Base-by-base conservation (phyloP, 2,888 invertebrate species). In the Pycnomerus fuliginosus region DNA sequence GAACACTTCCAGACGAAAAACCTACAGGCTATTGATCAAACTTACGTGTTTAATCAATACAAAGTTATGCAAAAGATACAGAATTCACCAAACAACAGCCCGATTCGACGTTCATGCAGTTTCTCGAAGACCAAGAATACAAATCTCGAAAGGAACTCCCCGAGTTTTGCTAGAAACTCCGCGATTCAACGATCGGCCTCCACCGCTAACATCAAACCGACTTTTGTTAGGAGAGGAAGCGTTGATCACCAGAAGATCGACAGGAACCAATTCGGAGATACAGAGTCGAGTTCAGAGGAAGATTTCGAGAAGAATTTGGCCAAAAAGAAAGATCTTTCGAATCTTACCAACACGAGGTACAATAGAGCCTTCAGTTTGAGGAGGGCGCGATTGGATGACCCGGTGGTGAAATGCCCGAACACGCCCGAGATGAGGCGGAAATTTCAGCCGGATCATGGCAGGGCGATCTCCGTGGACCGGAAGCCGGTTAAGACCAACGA, bases 311-410 rank as follows among this genome's bases (percentile, higher is more conserved):
- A 72, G 39, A 60, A 60, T 62, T 51, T 67, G 5, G 56, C 69
- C 51, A 67, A 72, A 54, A 67, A 64, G 46, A 70, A 66, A 54
- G 68, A 66, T 54, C 42, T 65, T 39, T 56, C 64, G 37, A 70
- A 71, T 35, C 58, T 79, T 44, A 73, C 76, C 25, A 78, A 76
- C 51, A 80, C 81, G 63, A 80, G 77, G 44, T 83, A 83, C 56
- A 92, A 91, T 67, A 78, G 88, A 52, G 85, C 87, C n/a, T 76
- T 82, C 46, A 78, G 84, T 64, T 73, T 86, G 73, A 74, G 88
- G 56, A 57, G 84, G 69, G 77, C 81, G n/a, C 69, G 80, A 52
- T 61, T 84, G 22, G 83, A 82, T 52, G 66, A 69, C 40, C 57
- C 67, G 20, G 64, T 73, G 2, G 76, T 71, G 1, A 71, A 76